Conservation (phyloP, 2,113 vertebrate species). For the Gavialis gangeticus region DNA sequence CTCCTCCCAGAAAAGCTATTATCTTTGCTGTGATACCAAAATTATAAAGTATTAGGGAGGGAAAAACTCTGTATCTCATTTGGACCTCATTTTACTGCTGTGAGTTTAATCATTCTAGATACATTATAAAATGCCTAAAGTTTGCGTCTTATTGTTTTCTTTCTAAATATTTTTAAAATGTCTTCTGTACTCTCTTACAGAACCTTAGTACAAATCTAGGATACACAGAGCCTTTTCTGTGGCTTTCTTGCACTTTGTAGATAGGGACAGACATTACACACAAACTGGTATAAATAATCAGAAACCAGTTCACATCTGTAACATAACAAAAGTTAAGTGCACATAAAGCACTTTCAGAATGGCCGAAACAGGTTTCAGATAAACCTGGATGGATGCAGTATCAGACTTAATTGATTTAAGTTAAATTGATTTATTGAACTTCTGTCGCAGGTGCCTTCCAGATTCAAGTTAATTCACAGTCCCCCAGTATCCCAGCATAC, state of each 20-base stretch:
- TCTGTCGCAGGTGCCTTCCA: too few species aligned
- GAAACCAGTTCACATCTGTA: too few species aligned
- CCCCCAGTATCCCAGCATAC: too few species aligned
- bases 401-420: too few species aligned
- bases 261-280: too few species aligned
- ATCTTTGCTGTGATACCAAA: background rate
- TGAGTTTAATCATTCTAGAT: background rate
- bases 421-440: too few species aligned
- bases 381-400: too few species aligned
- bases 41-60: background rate
- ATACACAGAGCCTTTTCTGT: background rate
- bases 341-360: too few species aligned
- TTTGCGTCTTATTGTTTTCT: background rate
- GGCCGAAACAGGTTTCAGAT: too few species aligned
- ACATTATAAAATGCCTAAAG: background rate
- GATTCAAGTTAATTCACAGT: too few species aligned
- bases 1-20: background rate
- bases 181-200: background rate
- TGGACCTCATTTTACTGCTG: background rate
- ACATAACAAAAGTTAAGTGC: too few species aligned
- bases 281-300: too few species aligned
- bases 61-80: background rate
- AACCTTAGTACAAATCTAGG: background rate
- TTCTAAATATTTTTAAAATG: background rate
- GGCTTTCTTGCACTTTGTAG: background rate